Percentiles rank a stretch among this genome's conserved stretches.
Evolutionary conservation across 30 jellyfish, hydroid and myxozoan genomes (phyloP).

Genomic region (Clytia hemisphaerica): DNA sequence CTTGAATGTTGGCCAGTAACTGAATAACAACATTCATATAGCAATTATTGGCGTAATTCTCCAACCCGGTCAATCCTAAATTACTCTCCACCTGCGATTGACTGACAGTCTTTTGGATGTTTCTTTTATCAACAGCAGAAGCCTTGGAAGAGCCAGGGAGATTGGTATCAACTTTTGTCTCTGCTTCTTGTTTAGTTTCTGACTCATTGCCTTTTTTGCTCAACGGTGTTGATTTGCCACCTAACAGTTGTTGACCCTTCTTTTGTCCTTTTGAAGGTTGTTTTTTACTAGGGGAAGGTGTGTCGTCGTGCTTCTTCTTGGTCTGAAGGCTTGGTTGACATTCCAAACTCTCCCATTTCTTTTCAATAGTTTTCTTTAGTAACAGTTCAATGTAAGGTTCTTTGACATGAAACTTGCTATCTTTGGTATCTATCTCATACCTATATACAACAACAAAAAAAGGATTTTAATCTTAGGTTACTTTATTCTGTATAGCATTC

Average conservation of each 20-base stretch:
- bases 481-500: too few relatives aligned
- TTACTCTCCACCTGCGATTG: not conserved
- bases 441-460: not conserved
- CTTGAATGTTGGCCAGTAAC: slow-evolving; percentile 73
- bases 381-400: not conserved
- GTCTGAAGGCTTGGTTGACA: not conserved
- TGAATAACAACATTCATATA: slow-evolving; percentile 88
- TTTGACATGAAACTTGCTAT: not conserved
- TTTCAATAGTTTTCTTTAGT: not conserved
- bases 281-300: not conserved
- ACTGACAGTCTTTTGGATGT: slow-evolving; percentile 16
- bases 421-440: slow-evolving; percentile 1
- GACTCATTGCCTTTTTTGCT: slow-evolving; percentile 44
- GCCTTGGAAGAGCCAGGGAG: slow-evolving; percentile 23
- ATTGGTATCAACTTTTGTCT: slow-evolving; percentile 19
- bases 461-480: not conserved
- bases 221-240: slow-evolving; percentile 89
- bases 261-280: too few relatives aligned
- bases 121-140: slow-evolving; percentile 11
- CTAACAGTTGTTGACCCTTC: slow-evolving; percentile 28
- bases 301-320: not conserved
- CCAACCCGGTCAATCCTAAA: slow-evolving; percentile 76
- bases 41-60: slow-evolving; percentile 81
- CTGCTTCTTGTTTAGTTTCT: slow-evolving; percentile 37
- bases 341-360: slow-evolving; percentile 13